Evolutionary conservation across 1,140 invertebrate species (phyloP).

Genomic region (Aphis gossypii): DNA sequence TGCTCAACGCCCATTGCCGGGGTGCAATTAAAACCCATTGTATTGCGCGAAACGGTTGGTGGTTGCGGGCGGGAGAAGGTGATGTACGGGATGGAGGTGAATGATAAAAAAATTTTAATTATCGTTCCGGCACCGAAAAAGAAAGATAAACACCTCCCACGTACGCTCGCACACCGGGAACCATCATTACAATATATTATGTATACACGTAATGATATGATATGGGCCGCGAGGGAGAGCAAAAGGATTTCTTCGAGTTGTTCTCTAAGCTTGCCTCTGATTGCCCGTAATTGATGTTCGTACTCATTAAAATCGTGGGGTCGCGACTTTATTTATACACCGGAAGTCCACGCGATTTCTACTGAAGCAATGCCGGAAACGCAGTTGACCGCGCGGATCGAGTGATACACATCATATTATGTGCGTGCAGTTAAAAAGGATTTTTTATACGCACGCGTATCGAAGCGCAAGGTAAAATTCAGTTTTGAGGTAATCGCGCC

Average conservation of each 20-base stretch:
- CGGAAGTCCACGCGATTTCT: neutral
- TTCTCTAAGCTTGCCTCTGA: neutral
- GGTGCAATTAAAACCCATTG: constrained; percentile 47
- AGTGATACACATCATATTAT: too few species aligned
- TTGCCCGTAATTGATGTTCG: neutral
- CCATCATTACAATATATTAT: neutral
- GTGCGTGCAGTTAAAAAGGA: neutral
- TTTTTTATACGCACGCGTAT: neutral
- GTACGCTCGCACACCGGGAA: neutral
- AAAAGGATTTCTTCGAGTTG: neutral
- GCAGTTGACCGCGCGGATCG: constrained; percentile 13
- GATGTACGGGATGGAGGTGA: too few species aligned
- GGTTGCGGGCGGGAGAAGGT: too few species aligned
- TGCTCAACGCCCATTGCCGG: neutral
- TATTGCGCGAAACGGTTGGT: neutral
- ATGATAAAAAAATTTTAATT: constrained; percentile 39
- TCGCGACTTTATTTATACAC: neutral
- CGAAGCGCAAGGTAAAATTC: neutral
- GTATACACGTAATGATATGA: neutral
- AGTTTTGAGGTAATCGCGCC: neutral
- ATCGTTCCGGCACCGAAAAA: neutral
- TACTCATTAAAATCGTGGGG: neutral
- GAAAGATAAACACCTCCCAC: constrained; percentile 32
- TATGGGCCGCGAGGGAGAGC: neutral
- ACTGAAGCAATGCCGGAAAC: neutral